Conservation (phyloP, 2,797 vertebrate species). For the Centropyge bicolor region DNA sequence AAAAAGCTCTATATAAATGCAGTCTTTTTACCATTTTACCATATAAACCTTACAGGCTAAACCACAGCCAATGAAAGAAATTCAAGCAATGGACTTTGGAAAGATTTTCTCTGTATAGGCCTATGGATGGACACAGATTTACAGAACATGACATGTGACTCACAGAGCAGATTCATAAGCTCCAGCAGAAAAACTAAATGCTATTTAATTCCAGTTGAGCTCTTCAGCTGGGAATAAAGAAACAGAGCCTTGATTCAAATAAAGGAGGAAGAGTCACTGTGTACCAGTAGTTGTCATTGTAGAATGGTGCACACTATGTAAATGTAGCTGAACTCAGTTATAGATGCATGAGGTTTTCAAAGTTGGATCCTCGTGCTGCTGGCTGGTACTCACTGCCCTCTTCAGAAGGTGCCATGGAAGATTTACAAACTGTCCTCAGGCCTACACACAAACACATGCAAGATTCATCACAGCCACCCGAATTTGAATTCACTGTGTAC, state of each 20-base stretch:
- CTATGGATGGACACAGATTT: too few relatives aligned
- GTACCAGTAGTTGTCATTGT: not conserved
- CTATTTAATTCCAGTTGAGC: not conserved
- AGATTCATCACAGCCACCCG: slow-evolving; percentile 49
- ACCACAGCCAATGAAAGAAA: not conserved
- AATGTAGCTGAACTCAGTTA: not conserved
- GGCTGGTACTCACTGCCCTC: not conserved
- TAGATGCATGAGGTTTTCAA: not conserved
- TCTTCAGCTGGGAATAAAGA: too few relatives aligned
- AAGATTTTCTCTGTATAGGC: too few relatives aligned
- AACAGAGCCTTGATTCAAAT: too few relatives aligned
- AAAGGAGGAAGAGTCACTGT: too few relatives aligned
- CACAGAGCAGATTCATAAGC: not conserved
- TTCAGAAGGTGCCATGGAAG: slow-evolving; percentile 38
- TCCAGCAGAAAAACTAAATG: not conserved
- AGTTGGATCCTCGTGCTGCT: not conserved
- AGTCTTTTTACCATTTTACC: too few relatives aligned
- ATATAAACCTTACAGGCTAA: not conserved
- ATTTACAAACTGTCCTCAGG: slow-evolving; percentile 53
- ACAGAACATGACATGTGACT: not conserved
- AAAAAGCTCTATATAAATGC: too few relatives aligned
- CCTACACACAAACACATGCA: slow-evolving; percentile 48
- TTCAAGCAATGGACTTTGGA: not conserved
- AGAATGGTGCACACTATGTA: not conserved
- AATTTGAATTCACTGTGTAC: slow-evolving; percentile 46